Conservation (phyloP, 2,888 invertebrate species). For the Dynastes maya region DNA sequence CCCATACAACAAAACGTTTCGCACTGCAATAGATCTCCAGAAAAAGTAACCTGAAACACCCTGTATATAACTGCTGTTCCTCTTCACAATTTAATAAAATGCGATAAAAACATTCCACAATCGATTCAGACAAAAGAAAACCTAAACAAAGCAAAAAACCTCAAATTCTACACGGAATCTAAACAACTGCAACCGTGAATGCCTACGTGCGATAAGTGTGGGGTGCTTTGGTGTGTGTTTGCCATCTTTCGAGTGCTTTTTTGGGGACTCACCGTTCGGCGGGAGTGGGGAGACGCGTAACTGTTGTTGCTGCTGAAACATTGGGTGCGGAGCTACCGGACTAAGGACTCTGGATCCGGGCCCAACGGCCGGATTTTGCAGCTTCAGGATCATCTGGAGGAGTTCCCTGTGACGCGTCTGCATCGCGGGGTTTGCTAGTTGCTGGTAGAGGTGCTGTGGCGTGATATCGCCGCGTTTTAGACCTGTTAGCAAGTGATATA, state of each 20-base stretch:
- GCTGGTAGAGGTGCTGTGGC: conserved; percentile 82
- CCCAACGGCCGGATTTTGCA: conserved; percentile 68
- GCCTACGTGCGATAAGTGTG: neutral
- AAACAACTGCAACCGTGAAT: neutral
- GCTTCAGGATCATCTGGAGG: conserved; percentile 78
- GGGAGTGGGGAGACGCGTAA: conserved; percentile 78
- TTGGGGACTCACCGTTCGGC: conserved; percentile 72
- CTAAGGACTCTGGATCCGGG: conserved; percentile 67
- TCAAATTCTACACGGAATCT: too few species aligned
- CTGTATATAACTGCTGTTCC: too few species aligned
- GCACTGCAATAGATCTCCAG: too few species aligned
- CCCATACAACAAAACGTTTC: too few species aligned
- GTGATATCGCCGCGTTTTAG: conserved; percentile 86
- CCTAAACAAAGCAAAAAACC: too few species aligned
- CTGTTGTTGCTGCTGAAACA: conserved; percentile 73
- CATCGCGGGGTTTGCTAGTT: conserved; percentile 82
- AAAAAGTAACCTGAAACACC: too few species aligned
- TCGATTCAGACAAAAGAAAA: too few species aligned
- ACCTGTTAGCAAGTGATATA: conserved; percentile 69
- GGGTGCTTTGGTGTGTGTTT: too few species aligned
- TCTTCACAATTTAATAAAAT: too few species aligned
- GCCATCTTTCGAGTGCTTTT: neutral
- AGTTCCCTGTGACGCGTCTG: conserved; percentile 83
- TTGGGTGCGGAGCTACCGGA: conserved; percentile 70
- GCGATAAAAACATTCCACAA: too few species aligned